phyloP scores from a whole-genome alignment of 2,888 invertebrate species.

The Lasioglossum pauxillum region DNA sequence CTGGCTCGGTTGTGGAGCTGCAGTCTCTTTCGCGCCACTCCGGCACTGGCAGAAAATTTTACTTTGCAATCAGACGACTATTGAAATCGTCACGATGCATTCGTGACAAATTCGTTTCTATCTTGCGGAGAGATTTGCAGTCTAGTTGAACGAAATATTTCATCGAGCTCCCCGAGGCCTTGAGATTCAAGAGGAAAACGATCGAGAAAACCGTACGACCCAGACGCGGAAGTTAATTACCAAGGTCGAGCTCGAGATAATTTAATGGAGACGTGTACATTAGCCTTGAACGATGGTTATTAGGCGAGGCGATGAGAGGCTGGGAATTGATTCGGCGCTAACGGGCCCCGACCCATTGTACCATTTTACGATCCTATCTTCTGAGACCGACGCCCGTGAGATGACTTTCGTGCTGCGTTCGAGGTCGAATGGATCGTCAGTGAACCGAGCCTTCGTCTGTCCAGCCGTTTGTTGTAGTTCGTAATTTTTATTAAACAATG shows the following conservation, averaged over 20 bases:
- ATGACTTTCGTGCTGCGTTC: background rate
- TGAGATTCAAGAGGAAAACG: background rate
- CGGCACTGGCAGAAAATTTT: background rate
- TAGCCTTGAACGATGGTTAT: constrained; percentile 10
- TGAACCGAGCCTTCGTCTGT: background rate
- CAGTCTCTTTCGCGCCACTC: background rate
- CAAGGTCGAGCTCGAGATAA: background rate
- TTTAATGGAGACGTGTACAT: constrained; percentile 4
- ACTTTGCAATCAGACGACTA: no score
- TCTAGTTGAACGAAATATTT: no score
- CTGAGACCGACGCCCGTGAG: constrained; percentile 11
- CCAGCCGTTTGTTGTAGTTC: background rate
- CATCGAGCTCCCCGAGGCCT: background rate
- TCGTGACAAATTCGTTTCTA: no score
- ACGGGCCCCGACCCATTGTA: background rate
- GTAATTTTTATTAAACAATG: background rate
- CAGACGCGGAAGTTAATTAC: constrained; percentile 8
- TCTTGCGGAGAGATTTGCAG: no score
- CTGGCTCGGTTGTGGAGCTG: constrained; percentile 1
- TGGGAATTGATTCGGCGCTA: constrained; percentile 6
- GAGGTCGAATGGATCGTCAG: background rate
- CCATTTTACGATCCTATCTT: constrained; percentile 12
- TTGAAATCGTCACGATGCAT: no score
- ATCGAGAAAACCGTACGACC: constrained; percentile 3
- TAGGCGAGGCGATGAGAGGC: constrained; percentile 2